Conservation (phyloP, 2,797 vertebrate genomes). For the Staurois parvus region DNA sequence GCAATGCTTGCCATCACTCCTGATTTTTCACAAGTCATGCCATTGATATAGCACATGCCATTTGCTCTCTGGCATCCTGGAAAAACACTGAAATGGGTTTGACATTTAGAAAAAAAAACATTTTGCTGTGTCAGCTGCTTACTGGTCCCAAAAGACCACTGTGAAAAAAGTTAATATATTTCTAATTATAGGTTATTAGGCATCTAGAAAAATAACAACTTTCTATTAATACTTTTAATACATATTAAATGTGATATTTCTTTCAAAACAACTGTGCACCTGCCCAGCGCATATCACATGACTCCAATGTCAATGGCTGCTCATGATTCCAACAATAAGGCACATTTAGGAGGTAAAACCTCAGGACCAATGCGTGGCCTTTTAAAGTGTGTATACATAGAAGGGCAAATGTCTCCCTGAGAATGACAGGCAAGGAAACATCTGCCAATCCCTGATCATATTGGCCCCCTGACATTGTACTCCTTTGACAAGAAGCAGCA, state of each 20-base stretch:
- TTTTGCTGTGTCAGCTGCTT: background rate
- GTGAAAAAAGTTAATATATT: background rate
- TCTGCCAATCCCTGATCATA: background rate
- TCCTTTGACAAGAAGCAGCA: background rate
- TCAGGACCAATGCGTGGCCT: background rate
- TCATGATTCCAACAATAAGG: background rate
- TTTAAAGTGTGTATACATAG: background rate
- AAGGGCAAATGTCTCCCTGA: too few species aligned
- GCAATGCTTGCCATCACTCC: conserved; percentile 5
- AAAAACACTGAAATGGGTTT: background rate
- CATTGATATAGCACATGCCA: background rate
- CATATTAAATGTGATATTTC: background rate
- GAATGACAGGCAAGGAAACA: background rate
- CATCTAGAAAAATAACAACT: background rate
- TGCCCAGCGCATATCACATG: too few species aligned
- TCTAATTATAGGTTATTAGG: background rate
- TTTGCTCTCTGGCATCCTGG: background rate
- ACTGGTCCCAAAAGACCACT: background rate
- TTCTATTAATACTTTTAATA: background rate
- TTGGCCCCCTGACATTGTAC: background rate
- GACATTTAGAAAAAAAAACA: background rate
- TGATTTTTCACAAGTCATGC: conserved; percentile 2
- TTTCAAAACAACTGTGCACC: background rate
- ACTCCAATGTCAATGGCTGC: background rate
- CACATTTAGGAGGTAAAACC: background rate